Conservation (phyloP, 1,140 invertebrate species). For the Megalopta genalis region DNA sequence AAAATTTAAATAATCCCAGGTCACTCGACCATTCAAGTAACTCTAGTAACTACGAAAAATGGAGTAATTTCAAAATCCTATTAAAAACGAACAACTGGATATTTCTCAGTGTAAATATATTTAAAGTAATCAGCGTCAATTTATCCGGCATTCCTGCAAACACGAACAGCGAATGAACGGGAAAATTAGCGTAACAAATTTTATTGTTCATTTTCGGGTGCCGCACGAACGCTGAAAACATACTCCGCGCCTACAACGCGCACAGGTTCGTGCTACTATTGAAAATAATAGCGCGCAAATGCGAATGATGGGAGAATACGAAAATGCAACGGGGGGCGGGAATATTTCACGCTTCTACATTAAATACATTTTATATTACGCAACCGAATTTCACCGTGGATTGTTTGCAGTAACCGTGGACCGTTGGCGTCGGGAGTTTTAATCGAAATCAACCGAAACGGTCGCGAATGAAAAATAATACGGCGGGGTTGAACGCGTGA, state of each 20-base stretch:
- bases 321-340: not conserved
- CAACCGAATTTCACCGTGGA: not conserved
- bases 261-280: not conserved
- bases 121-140: too few relatives aligned
- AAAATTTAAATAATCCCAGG: too few relatives aligned
- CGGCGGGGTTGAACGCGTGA: not conserved
- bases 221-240: not conserved
- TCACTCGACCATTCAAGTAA: too few relatives aligned
- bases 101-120: too few relatives aligned
- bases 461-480: not conserved
- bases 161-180: too few relatives aligned
- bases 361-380: slow-evolving; percentile 18
- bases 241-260: not conserved
- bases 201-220: not conserved
- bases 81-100: too few relatives aligned
- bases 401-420: slow-evolving; percentile 1
- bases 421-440: not conserved
- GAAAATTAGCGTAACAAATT: too few relatives aligned
- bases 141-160: too few relatives aligned
- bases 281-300: not conserved
- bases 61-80: too few relatives aligned
- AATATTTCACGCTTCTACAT: slow-evolving; percentile 14
- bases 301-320: slow-evolving; percentile 1
- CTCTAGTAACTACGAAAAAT: too few relatives aligned
- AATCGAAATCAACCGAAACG: slow-evolving; percentile 15